These are phyloP conservation scores for Phodopus roborovskii DNA, from an alignment of 2,113 vertebrate species.

Conservation along the genomic window DNA sequence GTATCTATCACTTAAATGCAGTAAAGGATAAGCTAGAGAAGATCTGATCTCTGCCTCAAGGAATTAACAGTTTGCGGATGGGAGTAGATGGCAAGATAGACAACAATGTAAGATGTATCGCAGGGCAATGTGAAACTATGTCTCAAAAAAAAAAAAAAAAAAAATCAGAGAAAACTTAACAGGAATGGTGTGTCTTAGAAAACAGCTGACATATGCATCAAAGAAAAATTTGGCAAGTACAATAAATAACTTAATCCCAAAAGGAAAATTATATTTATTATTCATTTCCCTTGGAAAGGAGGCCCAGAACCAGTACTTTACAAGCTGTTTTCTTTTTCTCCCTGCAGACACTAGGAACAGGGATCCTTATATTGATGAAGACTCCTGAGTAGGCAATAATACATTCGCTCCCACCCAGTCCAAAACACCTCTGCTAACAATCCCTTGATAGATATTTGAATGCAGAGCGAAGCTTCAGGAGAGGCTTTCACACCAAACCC, in stretches of 20 bases:
- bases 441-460: neutral
- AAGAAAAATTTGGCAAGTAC: neutral
- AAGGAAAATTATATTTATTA: neutral
- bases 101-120: neutral
- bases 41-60: neutral
- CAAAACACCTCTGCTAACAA: neutral
- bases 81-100: neutral
- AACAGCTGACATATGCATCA: neutral
- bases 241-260: neutral
- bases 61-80: neutral
- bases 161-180: neutral
- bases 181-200: conserved; percentile 1
- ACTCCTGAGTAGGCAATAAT: neutral
- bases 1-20: neutral
- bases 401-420: neutral
- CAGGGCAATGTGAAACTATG: neutral
- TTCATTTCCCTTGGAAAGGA: neutral
- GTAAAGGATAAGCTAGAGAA: neutral
- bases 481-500: neutral
- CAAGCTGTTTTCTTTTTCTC: conserved; percentile 9
- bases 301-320: neutral
- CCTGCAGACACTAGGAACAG: neutral
- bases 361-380: neutral
- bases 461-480: neutral
- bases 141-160: too few relatives aligned